Percentiles rank a stretch among this genome's conserved stretches.
Conservation (phyloP, 2,113 vertebrate genomes). For the Thalassoma bifasciatum region DNA sequence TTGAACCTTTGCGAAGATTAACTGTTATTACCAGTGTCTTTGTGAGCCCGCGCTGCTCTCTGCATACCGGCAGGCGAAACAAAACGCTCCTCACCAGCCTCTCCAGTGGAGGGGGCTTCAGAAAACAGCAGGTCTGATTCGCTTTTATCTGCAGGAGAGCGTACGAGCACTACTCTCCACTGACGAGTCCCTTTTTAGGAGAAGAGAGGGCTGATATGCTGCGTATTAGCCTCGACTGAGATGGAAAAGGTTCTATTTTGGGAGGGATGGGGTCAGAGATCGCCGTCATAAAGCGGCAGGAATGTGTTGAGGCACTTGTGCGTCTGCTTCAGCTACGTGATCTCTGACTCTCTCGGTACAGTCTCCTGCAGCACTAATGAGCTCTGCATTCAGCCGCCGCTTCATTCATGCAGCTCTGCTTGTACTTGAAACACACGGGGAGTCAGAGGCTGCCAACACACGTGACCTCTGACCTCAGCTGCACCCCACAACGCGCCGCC, state of each 20-base stretch:
- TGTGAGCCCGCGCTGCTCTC: slow-evolving; percentile 63
- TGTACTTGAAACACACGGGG: slow-evolving; percentile 54
- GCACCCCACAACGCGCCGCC: slow-evolving; percentile 6
- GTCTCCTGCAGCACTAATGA: slow-evolving; percentile 62
- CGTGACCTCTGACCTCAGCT: slow-evolving; percentile 50
- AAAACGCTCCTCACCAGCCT: slow-evolving; percentile 69
- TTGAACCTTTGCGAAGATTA: slow-evolving; percentile 76
- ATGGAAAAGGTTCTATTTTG: slow-evolving; percentile 56
- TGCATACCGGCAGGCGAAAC: slow-evolving; percentile 71
- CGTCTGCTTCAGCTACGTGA: slow-evolving; percentile 43
- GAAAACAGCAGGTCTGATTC: slow-evolving; percentile 52
- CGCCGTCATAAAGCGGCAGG: slow-evolving; percentile 68
- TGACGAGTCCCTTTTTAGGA: slow-evolving; percentile 54
- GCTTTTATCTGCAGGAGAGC: slow-evolving; percentile 66
- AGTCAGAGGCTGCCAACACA: slow-evolving; percentile 41
- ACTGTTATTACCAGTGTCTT: slow-evolving; percentile 73
- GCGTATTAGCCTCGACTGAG: slow-evolving; percentile 49
- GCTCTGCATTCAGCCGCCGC: slow-evolving; percentile 49
- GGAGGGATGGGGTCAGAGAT: slow-evolving; percentile 61
- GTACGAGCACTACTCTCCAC: slow-evolving; percentile 72
- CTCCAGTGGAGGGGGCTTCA: slow-evolving; percentile 77
- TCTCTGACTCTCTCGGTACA: slow-evolving; percentile 40
- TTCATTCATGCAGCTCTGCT: slow-evolving; percentile 34
- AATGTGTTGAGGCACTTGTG: slow-evolving; percentile 61
- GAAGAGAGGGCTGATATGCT: slow-evolving; percentile 50